Conservation (phyloP, 1,140 invertebrate species). For the Penaeus indicus region DNA sequence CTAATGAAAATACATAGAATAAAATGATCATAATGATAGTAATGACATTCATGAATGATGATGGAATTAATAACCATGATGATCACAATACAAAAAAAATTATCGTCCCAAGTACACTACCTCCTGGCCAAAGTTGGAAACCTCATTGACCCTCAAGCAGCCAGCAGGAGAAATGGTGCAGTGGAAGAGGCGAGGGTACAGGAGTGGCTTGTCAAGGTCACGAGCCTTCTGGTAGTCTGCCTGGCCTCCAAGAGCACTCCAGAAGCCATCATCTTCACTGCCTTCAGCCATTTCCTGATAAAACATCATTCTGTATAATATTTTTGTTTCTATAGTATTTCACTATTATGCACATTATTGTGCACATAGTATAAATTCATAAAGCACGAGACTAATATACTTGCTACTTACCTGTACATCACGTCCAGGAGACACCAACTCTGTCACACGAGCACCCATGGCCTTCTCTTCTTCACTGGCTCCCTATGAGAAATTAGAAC, state of each 20-base stretch:
- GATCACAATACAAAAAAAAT: background rate
- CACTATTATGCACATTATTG: background rate
- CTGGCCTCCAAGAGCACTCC: constrained; percentile 78
- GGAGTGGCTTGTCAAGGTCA: constrained; percentile 64
- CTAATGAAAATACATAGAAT: background rate
- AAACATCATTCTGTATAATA: background rate
- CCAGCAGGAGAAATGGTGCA: constrained; percentile 67
- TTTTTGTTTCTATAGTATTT: background rate
- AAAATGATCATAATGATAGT: too few relatives aligned
- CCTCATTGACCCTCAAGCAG: constrained; percentile 69
- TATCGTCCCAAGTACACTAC: constrained; percentile 61
- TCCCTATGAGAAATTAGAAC: constrained; percentile 71
- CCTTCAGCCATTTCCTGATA: constrained; percentile 76
- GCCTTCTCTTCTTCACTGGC: constrained; percentile 78
- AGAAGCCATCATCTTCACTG: constrained; percentile 82
- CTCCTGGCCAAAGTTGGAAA: constrained; percentile 70
- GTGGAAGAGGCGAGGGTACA: constrained; percentile 66
- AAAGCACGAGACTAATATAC: background rate
- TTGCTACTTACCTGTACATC: constrained; percentile 68
- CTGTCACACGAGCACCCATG: constrained; percentile 74
- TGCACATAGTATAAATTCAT: background rate
- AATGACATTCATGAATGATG: too few relatives aligned
- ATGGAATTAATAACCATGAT: background rate
- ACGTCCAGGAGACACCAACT: constrained; percentile 74
- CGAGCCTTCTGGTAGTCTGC: constrained; percentile 65